These are phyloP conservation scores for Timema cristinae DNA, from an alignment of 2,888 invertebrate genomes.

Conservation along the genomic window DNA sequence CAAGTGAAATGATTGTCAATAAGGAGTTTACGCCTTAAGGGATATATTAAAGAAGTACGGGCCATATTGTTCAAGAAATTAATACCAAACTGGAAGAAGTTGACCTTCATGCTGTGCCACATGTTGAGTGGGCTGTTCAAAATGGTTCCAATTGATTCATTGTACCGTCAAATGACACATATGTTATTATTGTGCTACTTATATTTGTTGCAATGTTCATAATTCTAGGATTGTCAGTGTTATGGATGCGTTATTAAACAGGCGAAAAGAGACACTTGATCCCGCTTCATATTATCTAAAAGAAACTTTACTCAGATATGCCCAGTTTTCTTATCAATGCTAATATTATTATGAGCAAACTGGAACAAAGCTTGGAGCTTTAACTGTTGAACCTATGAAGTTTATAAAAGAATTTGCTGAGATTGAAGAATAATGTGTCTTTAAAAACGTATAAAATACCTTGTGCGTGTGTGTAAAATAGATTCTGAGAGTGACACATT, in stretches of 20 bases:
- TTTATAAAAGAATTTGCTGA: not conserved
- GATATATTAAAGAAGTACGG: not conserved
- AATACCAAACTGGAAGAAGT: not conserved
- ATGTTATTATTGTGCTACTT: not conserved
- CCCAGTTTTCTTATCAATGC: not conserved
- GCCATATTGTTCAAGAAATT: conserved; percentile 6
- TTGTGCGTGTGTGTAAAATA: not conserved
- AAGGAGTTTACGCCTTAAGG: not conserved
- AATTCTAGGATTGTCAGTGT: not conserved
- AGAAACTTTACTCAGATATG: not conserved
- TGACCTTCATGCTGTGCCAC: conserved; percentile 5
- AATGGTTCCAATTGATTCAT: not conserved
- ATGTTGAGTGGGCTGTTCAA: not conserved
- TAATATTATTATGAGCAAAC: not conserved
- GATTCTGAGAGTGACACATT: not conserved
- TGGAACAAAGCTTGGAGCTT: not conserved
- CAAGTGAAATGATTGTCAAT: conserved; percentile 10
- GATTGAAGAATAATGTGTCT: not conserved
- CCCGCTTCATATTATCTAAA: not conserved
- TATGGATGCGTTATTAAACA: not conserved
- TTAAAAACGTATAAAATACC: conserved; percentile 8
- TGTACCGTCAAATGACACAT: conserved; percentile 6
- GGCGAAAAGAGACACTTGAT: not conserved
- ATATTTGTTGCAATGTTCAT: conserved; percentile 6
- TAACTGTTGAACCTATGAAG: not conserved